Conservation (phyloP, 1,140 invertebrate genomes). For the Andrena cerasifolii region DNA sequence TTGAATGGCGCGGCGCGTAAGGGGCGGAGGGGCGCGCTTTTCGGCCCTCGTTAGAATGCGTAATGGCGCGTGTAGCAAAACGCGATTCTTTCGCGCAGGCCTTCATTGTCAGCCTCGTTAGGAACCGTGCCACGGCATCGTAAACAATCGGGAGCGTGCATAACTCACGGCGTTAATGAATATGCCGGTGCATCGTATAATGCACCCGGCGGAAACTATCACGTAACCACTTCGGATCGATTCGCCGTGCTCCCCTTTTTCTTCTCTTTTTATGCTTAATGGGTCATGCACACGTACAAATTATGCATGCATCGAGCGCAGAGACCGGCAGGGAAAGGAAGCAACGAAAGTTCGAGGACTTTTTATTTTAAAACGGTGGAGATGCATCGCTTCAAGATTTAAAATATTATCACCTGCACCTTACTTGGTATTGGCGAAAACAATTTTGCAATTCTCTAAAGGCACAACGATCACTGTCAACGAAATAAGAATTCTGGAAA, state of each 20-base stretch:
- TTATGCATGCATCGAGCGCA: not conserved
- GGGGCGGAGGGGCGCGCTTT: not conserved
- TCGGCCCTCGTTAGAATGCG: not conserved
- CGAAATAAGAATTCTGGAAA: too few species aligned
- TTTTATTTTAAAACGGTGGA: too few species aligned
- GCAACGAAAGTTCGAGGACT: not conserved
- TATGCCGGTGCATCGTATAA: constrained; percentile 29
- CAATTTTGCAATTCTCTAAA: too few species aligned
- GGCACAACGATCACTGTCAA: too few species aligned
- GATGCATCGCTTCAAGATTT: too few species aligned
- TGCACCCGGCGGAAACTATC: constrained; percentile 40
- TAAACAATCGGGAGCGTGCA: constrained; percentile 53
- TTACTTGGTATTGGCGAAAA: too few species aligned
- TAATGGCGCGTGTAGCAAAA: constrained; percentile 7
- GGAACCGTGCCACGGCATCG: constrained; percentile 32
- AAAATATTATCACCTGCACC: too few species aligned
- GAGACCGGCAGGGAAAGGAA: not conserved
- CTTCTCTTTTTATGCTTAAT: constrained; percentile 25
- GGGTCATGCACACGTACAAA: constrained; percentile 20
- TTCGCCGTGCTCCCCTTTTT: constrained; percentile 4
- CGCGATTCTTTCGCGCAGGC: constrained; percentile 20
- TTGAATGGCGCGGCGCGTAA: too few species aligned
- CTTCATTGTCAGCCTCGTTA: constrained; percentile 42
- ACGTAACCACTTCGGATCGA: constrained; percentile 41
- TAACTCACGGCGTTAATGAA: constrained; percentile 60